Evolutionary conservation across 2,113 vertebrate species (phyloP).

Genomic region (Sinocyclocheilus rhinocerous): DNA sequence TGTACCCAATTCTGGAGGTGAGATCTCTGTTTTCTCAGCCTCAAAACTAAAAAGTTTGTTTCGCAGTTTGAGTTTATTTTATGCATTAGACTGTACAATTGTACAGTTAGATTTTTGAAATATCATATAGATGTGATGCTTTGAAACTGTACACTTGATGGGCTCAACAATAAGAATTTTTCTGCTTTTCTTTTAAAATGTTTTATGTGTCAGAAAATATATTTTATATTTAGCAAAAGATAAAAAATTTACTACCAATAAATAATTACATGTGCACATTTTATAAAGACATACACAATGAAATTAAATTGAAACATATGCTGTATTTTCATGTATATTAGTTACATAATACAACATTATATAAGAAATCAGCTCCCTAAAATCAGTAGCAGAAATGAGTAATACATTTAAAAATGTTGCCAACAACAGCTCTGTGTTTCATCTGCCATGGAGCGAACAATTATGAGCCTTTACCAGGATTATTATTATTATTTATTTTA

Average conservation of each 20-base stretch:
- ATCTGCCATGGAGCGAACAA: not conserved
- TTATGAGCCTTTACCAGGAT: not conserved
- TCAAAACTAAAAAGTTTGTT: not conserved
- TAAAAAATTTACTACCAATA: not conserved
- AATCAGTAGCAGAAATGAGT: not conserved
- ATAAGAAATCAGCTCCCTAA: not conserved
- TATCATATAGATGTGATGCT: not conserved
- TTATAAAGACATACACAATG: not conserved
- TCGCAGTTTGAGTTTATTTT: not conserved
- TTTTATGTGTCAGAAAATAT: not conserved
- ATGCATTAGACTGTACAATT: not conserved
- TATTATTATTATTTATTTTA: not conserved
- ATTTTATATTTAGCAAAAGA: not conserved
- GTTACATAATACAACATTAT: not conserved
- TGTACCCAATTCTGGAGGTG: slow-evolving; percentile 88
- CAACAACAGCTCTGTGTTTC: not conserved
- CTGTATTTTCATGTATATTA: not conserved
- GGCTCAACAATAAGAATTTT: not conserved
- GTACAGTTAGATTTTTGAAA: not conserved
- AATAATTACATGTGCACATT: not conserved
- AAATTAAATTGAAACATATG: not conserved
- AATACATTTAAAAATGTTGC: not conserved
- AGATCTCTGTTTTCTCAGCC: slow-evolving; percentile 24
- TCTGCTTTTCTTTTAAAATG: not conserved
- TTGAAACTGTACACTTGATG: not conserved